Evolutionary conservation across 2,797 vertebrate genomes (phyloP).

Genomic region (Clangula hyemalis): DNA sequence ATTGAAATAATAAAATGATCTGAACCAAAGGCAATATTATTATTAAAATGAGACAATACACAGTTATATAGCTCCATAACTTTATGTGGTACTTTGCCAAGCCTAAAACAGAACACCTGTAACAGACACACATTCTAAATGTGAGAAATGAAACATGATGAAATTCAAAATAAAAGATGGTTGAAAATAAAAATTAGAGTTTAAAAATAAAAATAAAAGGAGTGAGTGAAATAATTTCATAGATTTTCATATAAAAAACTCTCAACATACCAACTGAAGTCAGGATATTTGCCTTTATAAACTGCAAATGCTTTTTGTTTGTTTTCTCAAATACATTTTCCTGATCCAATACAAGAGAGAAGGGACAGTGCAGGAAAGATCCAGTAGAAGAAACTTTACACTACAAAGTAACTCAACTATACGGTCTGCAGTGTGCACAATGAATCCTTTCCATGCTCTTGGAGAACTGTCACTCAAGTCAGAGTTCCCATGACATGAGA

Average conservation of each 20-base stretch:
- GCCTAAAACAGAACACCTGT: background rate
- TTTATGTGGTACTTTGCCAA: background rate
- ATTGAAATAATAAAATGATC: background rate
- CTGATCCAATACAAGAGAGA: background rate
- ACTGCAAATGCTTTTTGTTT: background rate
- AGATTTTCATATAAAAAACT: background rate
- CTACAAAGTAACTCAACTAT: no score
- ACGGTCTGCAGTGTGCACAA: background rate
- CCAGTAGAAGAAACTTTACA: background rate
- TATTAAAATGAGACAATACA: background rate
- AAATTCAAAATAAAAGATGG: background rate
- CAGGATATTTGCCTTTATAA: background rate
- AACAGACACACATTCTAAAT: background rate
- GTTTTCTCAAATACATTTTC: background rate
- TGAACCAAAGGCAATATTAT: background rate
- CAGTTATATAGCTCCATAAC: background rate
- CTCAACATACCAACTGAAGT: background rate
- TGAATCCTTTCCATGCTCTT: background rate
- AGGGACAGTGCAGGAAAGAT: background rate
- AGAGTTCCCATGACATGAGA: accelerated
- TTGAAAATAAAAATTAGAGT: background rate
- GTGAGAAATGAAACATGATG: background rate
- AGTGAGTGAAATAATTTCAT: background rate
- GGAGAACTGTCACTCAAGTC: background rate
- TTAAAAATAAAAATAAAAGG: background rate